Conservation (phyloP, 2,888 invertebrate genomes). For the Gnatocerus cornutus region DNA sequence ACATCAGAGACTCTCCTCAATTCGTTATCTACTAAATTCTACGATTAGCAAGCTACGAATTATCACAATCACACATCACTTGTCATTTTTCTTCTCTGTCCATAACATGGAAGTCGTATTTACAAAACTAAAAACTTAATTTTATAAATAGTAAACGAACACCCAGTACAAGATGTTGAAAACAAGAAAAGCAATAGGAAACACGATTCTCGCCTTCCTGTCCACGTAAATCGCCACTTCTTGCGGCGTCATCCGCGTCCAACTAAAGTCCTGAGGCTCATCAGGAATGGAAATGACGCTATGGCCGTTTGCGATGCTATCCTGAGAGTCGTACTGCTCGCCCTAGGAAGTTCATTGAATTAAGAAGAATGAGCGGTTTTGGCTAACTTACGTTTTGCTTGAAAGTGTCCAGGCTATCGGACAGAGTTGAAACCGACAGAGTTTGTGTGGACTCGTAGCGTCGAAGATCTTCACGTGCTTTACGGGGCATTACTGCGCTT, state of each 20-base stretch:
- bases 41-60: too few species aligned
- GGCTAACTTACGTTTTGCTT: conserved; percentile 2
- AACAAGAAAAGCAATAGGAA: conserved; percentile 84
- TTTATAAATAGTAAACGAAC: conserved; percentile 62
- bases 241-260: conserved; percentile 91
- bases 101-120: background rate
- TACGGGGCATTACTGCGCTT: conserved; percentile 20
- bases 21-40: too few species aligned
- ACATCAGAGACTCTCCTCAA: too few species aligned
- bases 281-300: conserved; percentile 7
- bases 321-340: background rate
- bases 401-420: conserved; percentile 5
- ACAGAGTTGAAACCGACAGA: background rate
- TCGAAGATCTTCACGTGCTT: conserved; percentile 13
- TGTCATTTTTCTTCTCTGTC: background rate
- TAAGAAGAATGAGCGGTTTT: too few species aligned
- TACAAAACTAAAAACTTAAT: background rate
- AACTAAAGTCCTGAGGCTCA: conserved; percentile 58
- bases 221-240: conserved; percentile 93
- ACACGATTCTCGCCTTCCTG: conserved; percentile 83
- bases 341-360: too few species aligned
- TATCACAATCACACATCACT: too few species aligned
- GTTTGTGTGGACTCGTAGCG: conserved; percentile 18
- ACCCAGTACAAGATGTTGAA: conserved; percentile 78
- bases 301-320: background rate